Evolutionary conservation across 2,888 invertebrate genomes (phyloP).

Genomic region (Amphipyra tragopoginis): DNA sequence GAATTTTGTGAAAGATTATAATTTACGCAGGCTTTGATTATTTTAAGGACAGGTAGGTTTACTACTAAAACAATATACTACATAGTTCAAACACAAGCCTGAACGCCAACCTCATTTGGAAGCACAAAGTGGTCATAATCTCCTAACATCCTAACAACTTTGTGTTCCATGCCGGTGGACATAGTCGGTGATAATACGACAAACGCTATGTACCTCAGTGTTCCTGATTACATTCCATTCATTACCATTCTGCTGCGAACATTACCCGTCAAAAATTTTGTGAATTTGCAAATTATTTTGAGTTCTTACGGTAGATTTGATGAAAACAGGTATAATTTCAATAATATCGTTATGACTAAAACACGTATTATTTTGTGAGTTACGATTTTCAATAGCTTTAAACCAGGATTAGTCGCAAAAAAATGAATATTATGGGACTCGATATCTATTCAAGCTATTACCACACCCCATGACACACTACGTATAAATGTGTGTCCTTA

Average conservation of each 20-base stretch:
- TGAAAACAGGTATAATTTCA: too few species aligned
- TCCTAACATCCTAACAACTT: slow-evolving; percentile 1
- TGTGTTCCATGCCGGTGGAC: slow-evolving; percentile 6
- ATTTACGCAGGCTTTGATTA: neutral
- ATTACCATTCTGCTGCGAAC: slow-evolving; percentile 10
- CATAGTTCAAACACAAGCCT: neutral
- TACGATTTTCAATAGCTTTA: too few species aligned
- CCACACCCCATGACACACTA: too few species aligned
- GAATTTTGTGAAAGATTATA: too few species aligned
- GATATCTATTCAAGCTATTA: too few species aligned
- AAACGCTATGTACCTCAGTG: slow-evolving; percentile 4
- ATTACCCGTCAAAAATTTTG: neutral
- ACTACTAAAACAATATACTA: neutral
- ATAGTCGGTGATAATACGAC: slow-evolving; percentile 9
- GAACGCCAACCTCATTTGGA: neutral
- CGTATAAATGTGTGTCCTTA: neutral
- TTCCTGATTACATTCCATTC: slow-evolving; percentile 21
- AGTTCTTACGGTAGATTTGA: too few species aligned
- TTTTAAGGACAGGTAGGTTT: neutral
- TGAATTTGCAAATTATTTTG: too few species aligned
- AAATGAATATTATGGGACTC: too few species aligned
- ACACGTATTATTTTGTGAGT: too few species aligned
- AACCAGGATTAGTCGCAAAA: too few species aligned
- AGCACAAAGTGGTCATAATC: slow-evolving; percentile 5
- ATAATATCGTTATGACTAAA: too few species aligned